Conservation (phyloP, 2,797 vertebrate genomes). For the Scomberomorus guttatus region DNA sequence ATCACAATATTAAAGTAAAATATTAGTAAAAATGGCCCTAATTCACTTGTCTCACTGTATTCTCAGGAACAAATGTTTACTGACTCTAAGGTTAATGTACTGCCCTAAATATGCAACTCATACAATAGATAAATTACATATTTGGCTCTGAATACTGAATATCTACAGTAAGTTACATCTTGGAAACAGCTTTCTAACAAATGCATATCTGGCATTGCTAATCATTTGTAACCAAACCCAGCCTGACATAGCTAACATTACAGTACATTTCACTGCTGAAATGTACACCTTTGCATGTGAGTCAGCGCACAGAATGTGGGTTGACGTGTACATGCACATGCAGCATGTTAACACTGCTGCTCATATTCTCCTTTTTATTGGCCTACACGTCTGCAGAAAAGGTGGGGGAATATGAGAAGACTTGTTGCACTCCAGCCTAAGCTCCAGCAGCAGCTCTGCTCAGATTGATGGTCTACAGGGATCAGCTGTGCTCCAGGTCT, state of each 20-base stretch:
- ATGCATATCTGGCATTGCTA: not conserved
- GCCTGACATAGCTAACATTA: conserved; percentile 42
- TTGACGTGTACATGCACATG: not conserved
- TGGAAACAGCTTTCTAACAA: not conserved
- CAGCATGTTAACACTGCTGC: conserved; percentile 20
- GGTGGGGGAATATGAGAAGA: conserved; percentile 73
- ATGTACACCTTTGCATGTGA: not conserved
- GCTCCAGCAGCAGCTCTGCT: conserved; percentile 49
- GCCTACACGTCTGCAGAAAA: conserved; percentile 47
- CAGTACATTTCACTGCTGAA: conserved; percentile 20
- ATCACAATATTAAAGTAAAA: not conserved
- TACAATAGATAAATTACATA: not conserved
- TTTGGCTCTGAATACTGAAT: not conserved
- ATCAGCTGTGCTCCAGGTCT: conserved; percentile 72
- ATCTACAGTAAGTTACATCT: not conserved
- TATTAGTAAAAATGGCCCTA: not conserved
- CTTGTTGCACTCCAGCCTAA: conserved; percentile 64
- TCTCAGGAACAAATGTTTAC: not conserved
- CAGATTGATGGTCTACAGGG: conserved; percentile 77
- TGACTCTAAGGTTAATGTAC: not conserved
- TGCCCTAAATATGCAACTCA: not conserved
- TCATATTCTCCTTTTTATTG: conserved; percentile 20
- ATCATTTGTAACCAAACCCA: conserved; percentile 18
- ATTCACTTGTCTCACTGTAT: not conserved
- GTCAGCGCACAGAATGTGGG: not conserved